Evolutionary conservation across 2,888 invertebrate genomes (phyloP).

Genomic region (Drosophila fulvimacula): DNA sequence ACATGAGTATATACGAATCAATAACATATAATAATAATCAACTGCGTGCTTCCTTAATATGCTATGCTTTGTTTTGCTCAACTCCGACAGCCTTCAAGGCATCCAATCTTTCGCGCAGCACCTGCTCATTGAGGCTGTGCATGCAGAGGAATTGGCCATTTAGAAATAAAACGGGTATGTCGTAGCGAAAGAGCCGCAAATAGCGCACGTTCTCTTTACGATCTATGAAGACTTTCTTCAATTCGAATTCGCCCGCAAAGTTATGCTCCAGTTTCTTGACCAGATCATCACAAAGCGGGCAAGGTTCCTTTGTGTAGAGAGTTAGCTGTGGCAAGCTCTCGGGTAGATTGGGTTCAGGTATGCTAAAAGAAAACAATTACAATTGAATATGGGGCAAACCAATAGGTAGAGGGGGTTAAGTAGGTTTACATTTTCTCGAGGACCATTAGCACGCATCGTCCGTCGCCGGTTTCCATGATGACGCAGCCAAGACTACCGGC

Average conservation of each 20-base stretch:
- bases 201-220: constrained; percentile 90
- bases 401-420: no score
- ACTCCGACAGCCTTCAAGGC: constrained; percentile 22
- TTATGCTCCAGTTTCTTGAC: constrained; percentile 88
- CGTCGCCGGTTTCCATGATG: constrained; percentile 97
- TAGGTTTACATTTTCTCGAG: constrained; percentile 93
- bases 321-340: constrained; percentile 87
- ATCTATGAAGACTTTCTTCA: constrained; percentile 92
- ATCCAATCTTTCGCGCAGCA: constrained; percentile 85
- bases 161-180: constrained; percentile 95
- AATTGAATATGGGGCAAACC: neutral
- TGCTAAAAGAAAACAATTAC: neutral
- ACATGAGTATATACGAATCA: constrained; percentile 1
- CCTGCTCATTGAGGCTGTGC: constrained; percentile 88
- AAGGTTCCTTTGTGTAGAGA: constrained; percentile 92
- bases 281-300: constrained; percentile 92
- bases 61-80: constrained; percentile 5
- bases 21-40: constrained; percentile 12
- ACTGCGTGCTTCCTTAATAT: constrained; percentile 10
- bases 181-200: constrained; percentile 90
- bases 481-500: constrained; percentile 96
- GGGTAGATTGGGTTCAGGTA: constrained; percentile 10
- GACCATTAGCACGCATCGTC: constrained; percentile 96
- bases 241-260: constrained; percentile 87
- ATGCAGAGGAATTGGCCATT: constrained; percentile 93